Conservation (phyloP, 2,888 invertebrate genomes). For the Plagodis dolabraria region DNA sequence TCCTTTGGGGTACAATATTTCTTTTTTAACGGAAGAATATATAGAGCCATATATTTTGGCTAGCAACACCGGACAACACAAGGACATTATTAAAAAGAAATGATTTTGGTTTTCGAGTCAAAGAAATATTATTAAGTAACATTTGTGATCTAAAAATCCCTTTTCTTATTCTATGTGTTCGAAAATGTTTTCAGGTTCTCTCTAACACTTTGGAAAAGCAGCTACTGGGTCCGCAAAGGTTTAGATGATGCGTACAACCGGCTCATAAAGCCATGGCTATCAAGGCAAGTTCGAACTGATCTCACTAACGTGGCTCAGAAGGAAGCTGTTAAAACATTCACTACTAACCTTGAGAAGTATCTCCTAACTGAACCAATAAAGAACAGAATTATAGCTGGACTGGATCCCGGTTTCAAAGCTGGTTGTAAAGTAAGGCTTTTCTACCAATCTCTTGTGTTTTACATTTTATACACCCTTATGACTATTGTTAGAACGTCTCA, state of each 20-base stretch:
- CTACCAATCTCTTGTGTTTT: too few relatives aligned
- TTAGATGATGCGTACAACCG: slow-evolving; percentile 73
- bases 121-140: too few relatives aligned
- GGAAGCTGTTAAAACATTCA: slow-evolving; percentile 94
- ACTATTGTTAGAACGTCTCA: too few relatives aligned
- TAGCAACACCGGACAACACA: too few relatives aligned
- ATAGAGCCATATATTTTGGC: too few relatives aligned
- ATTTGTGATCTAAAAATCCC: too few relatives aligned
- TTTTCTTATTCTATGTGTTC: too few relatives aligned
- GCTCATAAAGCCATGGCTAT: slow-evolving; percentile 86
- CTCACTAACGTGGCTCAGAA: slow-evolving; percentile 91
- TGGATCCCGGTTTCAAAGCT: slow-evolving; percentile 95
- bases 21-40: too few relatives aligned
- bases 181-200: slow-evolving; percentile 60
- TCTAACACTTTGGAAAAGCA: slow-evolving; percentile 67
- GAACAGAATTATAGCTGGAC: slow-evolving; percentile 91
- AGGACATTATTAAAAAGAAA: too few relatives aligned
- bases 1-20: not conserved
- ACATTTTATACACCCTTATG: too few relatives aligned
- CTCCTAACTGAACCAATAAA: slow-evolving; percentile 92
- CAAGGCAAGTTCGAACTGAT: slow-evolving; percentile 88
- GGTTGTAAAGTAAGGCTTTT: slow-evolving; percentile 90
- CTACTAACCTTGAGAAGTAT: slow-evolving; percentile 92
- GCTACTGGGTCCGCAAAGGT: slow-evolving; percentile 70
- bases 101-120: too few relatives aligned